Evolutionary conservation across 2,888 invertebrate genomes (phyloP).

Genomic region (Trachelus troglodyta): DNA sequence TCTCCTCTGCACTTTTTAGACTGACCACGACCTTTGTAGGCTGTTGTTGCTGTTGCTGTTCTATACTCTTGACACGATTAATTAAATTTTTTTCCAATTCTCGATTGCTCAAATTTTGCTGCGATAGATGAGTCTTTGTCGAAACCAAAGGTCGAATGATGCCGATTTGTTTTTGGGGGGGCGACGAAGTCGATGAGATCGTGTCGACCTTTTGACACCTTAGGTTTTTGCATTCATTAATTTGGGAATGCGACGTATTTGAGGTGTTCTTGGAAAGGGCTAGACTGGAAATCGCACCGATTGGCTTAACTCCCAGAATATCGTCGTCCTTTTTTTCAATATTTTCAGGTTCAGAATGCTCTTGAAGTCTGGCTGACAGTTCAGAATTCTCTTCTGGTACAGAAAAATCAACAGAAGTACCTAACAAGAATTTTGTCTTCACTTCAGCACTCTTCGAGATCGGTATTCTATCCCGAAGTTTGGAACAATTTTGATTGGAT

Average conservation of each 20-base stretch:
- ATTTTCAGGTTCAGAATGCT: conserved; percentile 34
- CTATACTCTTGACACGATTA: conserved; percentile 74
- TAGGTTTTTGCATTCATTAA: conserved; percentile 54
- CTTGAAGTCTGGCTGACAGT: conserved; percentile 31
- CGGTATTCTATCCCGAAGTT: conserved; percentile 16
- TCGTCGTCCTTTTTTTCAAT: conserved; percentile 5
- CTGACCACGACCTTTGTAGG: conserved; percentile 67
- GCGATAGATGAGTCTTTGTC: conserved; percentile 60
- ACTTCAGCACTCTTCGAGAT: conserved; percentile 1
- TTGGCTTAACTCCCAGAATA: conserved; percentile 44
- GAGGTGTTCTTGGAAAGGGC: conserved; percentile 50
- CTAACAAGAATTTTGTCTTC: not conserved
- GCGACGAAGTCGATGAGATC: conserved; percentile 34
- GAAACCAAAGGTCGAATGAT: conserved; percentile 68
- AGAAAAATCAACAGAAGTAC: not conserved
- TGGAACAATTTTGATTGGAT: conserved; percentile 37
- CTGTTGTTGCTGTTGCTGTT: conserved; percentile 47
- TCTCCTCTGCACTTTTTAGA: conserved; percentile 62
- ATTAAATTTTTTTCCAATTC: conserved; percentile 78
- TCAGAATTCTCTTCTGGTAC: conserved; percentile 9
- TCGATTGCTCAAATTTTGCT: conserved; percentile 69
- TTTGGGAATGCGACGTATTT: conserved; percentile 43
- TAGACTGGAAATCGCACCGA: conserved; percentile 56
- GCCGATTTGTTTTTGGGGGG: conserved; percentile 68
- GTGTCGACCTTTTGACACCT: conserved; percentile 50